Percentiles rank a stretch among this genome's conserved stretches.
Evolutionary conservation across 2,888 invertebrate species (phyloP).

Genomic region (Dicyrtoma fusca): DNA sequence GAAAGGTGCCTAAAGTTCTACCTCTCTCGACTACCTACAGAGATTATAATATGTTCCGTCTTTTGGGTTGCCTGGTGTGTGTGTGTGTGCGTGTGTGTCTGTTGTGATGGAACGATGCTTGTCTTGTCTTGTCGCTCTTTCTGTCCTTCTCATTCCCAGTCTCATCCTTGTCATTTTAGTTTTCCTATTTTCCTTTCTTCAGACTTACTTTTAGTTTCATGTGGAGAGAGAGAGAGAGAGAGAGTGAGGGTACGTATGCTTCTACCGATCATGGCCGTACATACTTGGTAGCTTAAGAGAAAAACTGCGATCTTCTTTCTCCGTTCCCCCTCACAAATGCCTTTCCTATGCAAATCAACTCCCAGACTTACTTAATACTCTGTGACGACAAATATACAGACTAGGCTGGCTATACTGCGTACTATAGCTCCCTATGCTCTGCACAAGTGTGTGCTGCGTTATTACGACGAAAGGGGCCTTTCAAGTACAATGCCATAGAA

Average conservation of each 20-base stretch:
- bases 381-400: conserved; percentile 38
- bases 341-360: conserved; percentile 42
- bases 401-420: too few species aligned
- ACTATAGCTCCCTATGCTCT: background rate
- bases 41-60: too few species aligned
- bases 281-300: too few species aligned
- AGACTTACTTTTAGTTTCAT: background rate
- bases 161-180: conserved; percentile 1
- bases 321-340: conserved; percentile 30
- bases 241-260: background rate
- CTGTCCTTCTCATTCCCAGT: conserved; percentile 1
- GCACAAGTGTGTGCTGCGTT: too few species aligned
- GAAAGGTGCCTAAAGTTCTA: too few species aligned
- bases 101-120: too few species aligned
- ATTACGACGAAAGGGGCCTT: too few species aligned
- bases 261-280: background rate
- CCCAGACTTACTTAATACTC: conserved; percentile 41
- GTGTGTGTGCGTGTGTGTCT: too few species aligned
- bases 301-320: too few species aligned
- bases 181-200: background rate
- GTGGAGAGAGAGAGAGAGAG: background rate
- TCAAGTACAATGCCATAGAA: too few species aligned
- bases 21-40: too few species aligned
- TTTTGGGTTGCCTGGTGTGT: too few species aligned
- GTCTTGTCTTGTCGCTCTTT: background rate